phyloP scores from a whole-genome alignment of 2,113 vertebrate genomes.

The Falcunculus frontatus region DNA sequence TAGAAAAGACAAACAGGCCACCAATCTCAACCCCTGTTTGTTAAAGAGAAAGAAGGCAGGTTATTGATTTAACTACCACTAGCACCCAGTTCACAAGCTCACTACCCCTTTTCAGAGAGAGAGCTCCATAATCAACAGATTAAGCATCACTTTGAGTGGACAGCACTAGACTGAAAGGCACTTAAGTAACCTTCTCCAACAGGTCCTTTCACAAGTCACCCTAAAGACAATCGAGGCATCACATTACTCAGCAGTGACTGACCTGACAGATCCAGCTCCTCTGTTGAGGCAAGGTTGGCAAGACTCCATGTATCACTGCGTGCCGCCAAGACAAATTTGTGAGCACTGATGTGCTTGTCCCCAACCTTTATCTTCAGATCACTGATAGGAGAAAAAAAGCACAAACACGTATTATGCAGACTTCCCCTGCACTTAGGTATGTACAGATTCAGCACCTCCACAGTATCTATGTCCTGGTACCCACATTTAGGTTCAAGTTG shows the following conservation, averaged over 20 bases:
- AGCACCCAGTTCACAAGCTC: not conserved
- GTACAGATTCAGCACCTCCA: not conserved
- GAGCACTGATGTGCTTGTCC: slow-evolving; percentile 77
- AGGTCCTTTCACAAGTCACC: not conserved
- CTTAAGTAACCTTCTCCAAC: not conserved
- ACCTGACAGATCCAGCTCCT: slow-evolving; percentile 94
- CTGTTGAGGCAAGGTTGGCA: slow-evolving; percentile 81
- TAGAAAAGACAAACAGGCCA: not conserved
- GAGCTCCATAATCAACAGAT: not conserved
- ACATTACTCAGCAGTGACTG: slow-evolving; percentile 21
- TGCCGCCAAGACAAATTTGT: slow-evolving; percentile 97
- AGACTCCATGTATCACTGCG: slow-evolving; percentile 93
- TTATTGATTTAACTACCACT: not conserved
- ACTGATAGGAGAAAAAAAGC: slow-evolving; percentile 67
- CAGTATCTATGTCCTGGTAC: not conserved
- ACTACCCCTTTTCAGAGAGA: not conserved
- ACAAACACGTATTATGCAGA: not conserved
- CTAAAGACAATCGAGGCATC: not conserved
- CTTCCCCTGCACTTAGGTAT: not conserved
- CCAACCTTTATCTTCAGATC: slow-evolving; percentile 92
- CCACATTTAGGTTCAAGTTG: not conserved
- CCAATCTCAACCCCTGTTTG: not conserved
- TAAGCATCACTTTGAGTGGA: not conserved
- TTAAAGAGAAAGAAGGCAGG: slow-evolving; percentile 18
- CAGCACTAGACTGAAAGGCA: not conserved